Percentiles rank a stretch among this genome's conserved stretches.
phyloP scores from a whole-genome alignment of 30 jellyfish, hydroid and myxozoan genomes.

The Turritopsis dohrnii region DNA sequence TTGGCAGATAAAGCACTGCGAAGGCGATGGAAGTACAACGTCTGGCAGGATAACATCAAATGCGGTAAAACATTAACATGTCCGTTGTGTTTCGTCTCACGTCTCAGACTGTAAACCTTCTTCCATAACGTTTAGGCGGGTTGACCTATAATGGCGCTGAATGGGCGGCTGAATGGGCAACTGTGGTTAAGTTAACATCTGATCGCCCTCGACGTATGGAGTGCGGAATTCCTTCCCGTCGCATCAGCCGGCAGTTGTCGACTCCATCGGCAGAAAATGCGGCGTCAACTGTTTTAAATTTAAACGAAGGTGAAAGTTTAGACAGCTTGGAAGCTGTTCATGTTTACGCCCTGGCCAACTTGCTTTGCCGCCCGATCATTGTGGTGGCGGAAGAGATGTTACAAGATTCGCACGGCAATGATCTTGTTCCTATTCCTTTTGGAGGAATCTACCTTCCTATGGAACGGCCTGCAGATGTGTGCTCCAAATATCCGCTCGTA shows the following conservation, averaged over 20 bases:
- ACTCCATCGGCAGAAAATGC: constrained; percentile 31
- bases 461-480: constrained; percentile 40
- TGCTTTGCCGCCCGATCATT: constrained; percentile 75
- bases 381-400: constrained; percentile 77
- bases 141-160: constrained; percentile 52
- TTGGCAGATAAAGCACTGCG: constrained; percentile 47
- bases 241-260: constrained; percentile 67
- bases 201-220: constrained; percentile 52
- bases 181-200: constrained; percentile 63
- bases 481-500: constrained; percentile 77
- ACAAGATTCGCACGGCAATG: constrained; percentile 64
- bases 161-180: constrained; percentile 87
- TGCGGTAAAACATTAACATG: constrained; percentile 22
- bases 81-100: too few species aligned
- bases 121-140: constrained; percentile 65
- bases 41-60: constrained; percentile 74
- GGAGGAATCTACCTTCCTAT: constrained; percentile 84
- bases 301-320: constrained; percentile 40
- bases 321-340: constrained; percentile 89
- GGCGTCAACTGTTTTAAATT: constrained; percentile 11
- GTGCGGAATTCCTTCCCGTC: constrained; percentile 35
- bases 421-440: constrained; percentile 69
- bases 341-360: constrained; percentile 72
- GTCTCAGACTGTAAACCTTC: too few species aligned
- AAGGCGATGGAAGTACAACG: constrained; percentile 84